phyloP scores from a whole-genome alignment of 2,797 vertebrate species.

The Sebastes reedi region DNA sequence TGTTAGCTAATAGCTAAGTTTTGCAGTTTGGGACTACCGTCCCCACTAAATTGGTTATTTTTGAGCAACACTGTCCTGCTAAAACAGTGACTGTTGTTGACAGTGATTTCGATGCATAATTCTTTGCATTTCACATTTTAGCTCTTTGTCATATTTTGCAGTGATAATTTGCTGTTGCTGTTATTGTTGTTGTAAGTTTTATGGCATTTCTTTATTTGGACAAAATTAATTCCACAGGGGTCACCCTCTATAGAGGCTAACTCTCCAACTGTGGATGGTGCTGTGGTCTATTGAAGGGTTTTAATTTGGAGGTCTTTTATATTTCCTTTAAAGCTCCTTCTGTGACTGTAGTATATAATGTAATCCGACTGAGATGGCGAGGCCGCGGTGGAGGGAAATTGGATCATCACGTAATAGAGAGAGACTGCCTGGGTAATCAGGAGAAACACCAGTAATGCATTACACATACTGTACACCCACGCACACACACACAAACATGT shows the following conservation, averaged over 20 bases:
- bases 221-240: neutral
- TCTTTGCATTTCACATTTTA: neutral
- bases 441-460: constrained; percentile 13
- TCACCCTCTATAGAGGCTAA: neutral
- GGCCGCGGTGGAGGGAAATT: neutral
- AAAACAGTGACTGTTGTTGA: neutral
- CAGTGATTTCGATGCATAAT: neutral
- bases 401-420: constrained; percentile 33
- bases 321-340: constrained; percentile 20
- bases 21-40: neutral
- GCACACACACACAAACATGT: neutral
- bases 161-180: neutral
- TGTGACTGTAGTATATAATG: constrained; percentile 9
- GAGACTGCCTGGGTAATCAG: constrained; percentile 33
- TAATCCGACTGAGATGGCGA: constrained; percentile 33
- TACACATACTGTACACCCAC: neutral
- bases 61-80: neutral
- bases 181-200: neutral
- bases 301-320: constrained; percentile 22
- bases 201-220: neutral
- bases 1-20: too few relatives aligned
- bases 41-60: neutral
- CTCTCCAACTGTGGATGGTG: neutral
- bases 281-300: constrained; percentile 2
- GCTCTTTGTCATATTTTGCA: neutral